Percentiles rank a stretch among this genome's conserved stretches.
Conservation (phyloP, 2,888 invertebrate genomes). For the Tiliacea aurago region DNA sequence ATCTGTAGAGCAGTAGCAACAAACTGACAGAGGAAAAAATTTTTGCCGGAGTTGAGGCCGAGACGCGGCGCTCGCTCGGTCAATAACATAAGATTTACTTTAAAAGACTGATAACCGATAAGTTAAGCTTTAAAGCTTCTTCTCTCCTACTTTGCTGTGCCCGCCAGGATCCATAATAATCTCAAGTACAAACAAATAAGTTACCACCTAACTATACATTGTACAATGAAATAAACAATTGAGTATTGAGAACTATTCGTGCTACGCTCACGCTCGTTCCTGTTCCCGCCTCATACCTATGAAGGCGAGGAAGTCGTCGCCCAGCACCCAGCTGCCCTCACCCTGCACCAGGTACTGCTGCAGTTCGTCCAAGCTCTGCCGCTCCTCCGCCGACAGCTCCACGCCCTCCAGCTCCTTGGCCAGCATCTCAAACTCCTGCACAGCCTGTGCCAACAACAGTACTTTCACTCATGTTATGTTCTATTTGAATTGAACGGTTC, state of each 20-base stretch:
- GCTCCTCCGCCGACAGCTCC: constrained; percentile 94
- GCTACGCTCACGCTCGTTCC: not conserved
- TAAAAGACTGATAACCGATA: too few species aligned
- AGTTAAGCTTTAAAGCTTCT: too few species aligned
- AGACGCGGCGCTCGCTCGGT: too few species aligned
- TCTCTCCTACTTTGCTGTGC: too few species aligned
- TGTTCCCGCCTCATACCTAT: constrained; percentile 90
- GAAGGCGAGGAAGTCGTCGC: constrained; percentile 96
- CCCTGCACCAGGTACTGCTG: constrained; percentile 96
- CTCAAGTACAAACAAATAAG: not conserved
- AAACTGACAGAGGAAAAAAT: too few species aligned
- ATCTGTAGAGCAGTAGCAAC: too few species aligned
- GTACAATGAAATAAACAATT: not conserved
- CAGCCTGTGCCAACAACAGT: constrained; percentile 86
- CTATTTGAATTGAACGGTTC: not conserved
- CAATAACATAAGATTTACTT: too few species aligned
- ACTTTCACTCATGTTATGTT: not conserved
- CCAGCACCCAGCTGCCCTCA: constrained; percentile 98
- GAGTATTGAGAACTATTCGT: not conserved
- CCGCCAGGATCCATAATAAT: not conserved
- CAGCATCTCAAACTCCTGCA: constrained; percentile 94
- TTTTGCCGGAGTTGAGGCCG: too few species aligned
- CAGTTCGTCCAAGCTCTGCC: constrained; percentile 94
- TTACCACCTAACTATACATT: not conserved
- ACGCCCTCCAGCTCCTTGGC: constrained; percentile 92